Percentiles rank a stretch among this genome's conserved stretches.
Conservation (phyloP, 2,113 vertebrate genomes). For the Phylloscopus whistleri region DNA sequence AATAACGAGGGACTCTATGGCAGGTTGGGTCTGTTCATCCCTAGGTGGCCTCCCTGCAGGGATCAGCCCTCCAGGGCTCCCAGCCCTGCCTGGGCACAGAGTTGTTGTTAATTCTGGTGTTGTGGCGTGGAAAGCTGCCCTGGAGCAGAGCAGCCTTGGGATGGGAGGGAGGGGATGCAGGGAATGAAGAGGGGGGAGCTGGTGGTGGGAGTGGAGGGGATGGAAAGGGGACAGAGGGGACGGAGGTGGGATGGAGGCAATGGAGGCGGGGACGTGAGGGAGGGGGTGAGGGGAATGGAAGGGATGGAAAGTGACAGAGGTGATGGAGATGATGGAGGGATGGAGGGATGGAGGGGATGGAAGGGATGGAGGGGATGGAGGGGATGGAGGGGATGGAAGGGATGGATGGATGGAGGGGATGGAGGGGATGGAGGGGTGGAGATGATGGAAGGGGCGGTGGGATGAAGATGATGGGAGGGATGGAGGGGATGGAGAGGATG, state of each 20-base stretch:
- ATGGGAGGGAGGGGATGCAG: no score
- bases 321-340: background rate
- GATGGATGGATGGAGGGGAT: no score
- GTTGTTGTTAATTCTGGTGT: background rate
- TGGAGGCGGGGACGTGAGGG: background rate
- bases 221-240: no score
- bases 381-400: background rate
- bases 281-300: background rate
- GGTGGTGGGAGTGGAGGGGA: background rate
- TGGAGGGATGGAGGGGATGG: background rate
- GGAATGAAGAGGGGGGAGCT: background rate
- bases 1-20: accelerated
- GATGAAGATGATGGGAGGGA: no score
- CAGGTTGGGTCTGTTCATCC: accelerated
- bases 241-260: background rate
- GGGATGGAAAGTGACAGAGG: background rate
- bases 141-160: background rate
- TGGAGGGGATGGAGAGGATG: no score
- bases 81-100: accelerated
- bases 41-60: background rate
- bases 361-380: no score
- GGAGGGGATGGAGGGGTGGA: background rate
- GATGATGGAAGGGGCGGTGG: background rate
- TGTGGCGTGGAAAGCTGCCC: accelerated
- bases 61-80: no score